A percentile compares a stretch with the other conserved stretches of the same genome.
These are phyloP conservation scores for Austrofundulus limnaeus DNA, from an alignment of 2,113 vertebrate species.

Conservation along the genomic window DNA sequence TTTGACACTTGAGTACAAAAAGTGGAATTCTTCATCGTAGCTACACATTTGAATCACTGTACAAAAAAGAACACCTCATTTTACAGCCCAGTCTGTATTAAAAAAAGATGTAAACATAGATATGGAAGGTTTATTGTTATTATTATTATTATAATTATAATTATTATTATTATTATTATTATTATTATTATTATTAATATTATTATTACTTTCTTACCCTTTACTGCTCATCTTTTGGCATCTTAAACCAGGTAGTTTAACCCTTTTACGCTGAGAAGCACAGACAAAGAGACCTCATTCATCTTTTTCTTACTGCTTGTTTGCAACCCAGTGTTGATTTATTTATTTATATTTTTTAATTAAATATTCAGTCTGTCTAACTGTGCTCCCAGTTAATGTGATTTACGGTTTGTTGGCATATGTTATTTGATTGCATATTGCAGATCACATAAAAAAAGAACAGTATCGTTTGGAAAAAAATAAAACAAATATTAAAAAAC, in stretches of 20 bases:
- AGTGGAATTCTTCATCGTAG: slow-evolving; percentile 70
- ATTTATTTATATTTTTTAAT: slow-evolving; percentile 27
- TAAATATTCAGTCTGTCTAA: slow-evolving; percentile 49
- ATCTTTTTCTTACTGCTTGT: slow-evolving; percentile 53
- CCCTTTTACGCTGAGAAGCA: slow-evolving; percentile 53
- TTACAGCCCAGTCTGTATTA: slow-evolving; percentile 65
- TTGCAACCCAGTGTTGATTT: slow-evolving; percentile 45
- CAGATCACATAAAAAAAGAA: slow-evolving; percentile 53
- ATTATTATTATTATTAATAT: background rate
- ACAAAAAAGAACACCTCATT: slow-evolving; percentile 73
- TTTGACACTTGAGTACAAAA: slow-evolving; percentile 81
- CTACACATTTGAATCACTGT: slow-evolving; percentile 75
- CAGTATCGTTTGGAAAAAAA: slow-evolving; percentile 35
- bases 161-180: background rate
- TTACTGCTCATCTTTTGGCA: slow-evolving; percentile 54
- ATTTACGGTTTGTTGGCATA: slow-evolving; percentile 49
- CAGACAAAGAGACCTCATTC: slow-evolving; percentile 44
- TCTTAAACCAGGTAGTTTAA: slow-evolving; percentile 36
- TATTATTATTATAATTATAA: background rate
- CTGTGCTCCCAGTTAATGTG: slow-evolving; percentile 48
- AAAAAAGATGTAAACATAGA: slow-evolving; percentile 70
- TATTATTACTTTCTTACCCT: slow-evolving; percentile 21
- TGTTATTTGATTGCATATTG: slow-evolving; percentile 58
- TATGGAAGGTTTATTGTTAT: slow-evolving; percentile 42
- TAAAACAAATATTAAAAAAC: slow-evolving; percentile 4